phyloP scores from a whole-genome alignment of 2,888 invertebrate genomes.

The Protula sp. region DNA sequence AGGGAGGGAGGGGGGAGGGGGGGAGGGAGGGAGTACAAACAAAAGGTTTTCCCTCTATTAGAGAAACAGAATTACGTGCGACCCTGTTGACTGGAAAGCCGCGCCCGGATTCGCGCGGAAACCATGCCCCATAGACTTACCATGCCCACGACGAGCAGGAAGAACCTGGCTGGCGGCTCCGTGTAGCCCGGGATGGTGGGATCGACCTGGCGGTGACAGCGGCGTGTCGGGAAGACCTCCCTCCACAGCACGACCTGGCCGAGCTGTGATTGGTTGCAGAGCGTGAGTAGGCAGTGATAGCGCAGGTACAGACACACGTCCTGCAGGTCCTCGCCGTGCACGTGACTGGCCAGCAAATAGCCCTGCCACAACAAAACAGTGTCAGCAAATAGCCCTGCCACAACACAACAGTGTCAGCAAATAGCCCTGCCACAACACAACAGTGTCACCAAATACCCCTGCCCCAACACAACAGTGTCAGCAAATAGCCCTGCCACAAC shows the following conservation, averaged over 20 bases:
- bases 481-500: too few species aligned
- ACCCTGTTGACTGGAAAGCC: too few species aligned
- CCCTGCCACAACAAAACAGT: conserved; percentile 55
- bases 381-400: too few species aligned
- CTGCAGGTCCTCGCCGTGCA: conserved; percentile 68
- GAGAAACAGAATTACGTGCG: too few species aligned
- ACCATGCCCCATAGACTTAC: too few species aligned
- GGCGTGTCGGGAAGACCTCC: conserved; percentile 44
- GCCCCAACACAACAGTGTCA: too few species aligned
- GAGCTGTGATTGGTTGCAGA: conserved; percentile 27
- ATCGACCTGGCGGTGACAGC: conserved; percentile 31
- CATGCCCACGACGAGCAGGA: conserved; percentile 47
- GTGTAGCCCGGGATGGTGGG: conserved; percentile 41
- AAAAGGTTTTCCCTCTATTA: too few species aligned
- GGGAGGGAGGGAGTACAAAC: neutral
- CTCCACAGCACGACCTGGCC: conserved; percentile 49
- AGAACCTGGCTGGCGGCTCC: conserved; percentile 42
- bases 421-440: too few species aligned
- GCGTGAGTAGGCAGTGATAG: conserved; percentile 68
- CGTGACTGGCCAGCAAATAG: conserved; percentile 72
- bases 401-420: too few species aligned
- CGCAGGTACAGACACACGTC: conserved; percentile 72
- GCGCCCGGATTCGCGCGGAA: too few species aligned
- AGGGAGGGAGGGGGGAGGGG: neutral
- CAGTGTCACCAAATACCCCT: too few species aligned